Conservation (phyloP, 2,113 vertebrate genomes). For the Ptychochromis oligacanthus region DNA sequence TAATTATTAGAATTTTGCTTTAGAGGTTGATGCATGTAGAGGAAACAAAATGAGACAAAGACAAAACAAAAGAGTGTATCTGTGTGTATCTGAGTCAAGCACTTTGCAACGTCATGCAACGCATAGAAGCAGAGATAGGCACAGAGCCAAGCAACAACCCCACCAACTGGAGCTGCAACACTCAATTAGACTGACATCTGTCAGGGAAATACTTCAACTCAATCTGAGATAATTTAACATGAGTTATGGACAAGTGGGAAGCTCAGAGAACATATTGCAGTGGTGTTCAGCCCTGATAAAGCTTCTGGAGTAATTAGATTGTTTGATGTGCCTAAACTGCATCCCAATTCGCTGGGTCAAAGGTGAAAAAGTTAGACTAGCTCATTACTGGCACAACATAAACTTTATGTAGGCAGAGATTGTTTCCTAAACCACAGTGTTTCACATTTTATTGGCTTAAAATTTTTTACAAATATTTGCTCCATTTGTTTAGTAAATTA, state of each 20-base stretch:
- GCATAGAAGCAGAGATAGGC: background rate
- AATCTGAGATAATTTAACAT: constrained; percentile 55
- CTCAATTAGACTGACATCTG: constrained; percentile 71
- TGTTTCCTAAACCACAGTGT: background rate
- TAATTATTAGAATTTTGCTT: background rate
- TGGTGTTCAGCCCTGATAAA: constrained; percentile 49
- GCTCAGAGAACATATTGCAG: constrained; percentile 37
- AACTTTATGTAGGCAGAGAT: background rate
- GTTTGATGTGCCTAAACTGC: constrained; percentile 45
- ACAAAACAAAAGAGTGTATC: background rate
- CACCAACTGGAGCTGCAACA: constrained; percentile 47
- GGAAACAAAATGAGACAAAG: background rate
- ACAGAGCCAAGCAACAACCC: constrained; percentile 16
- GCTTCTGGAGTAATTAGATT: constrained; percentile 51
- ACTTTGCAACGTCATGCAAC: constrained; percentile 15
- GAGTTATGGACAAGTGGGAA: constrained; percentile 46
- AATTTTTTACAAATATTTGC: background rate
- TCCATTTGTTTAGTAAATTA: background rate
- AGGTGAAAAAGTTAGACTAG: constrained; percentile 28
- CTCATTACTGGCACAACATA: constrained; percentile 14
- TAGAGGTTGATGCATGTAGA: background rate
- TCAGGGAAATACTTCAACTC: constrained; percentile 54
- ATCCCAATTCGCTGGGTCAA: constrained; percentile 41
- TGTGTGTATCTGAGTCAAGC: background rate
- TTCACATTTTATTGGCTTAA: background rate